Conservation (phyloP, 2,113 vertebrate species). For the Podilymbus podiceps region DNA sequence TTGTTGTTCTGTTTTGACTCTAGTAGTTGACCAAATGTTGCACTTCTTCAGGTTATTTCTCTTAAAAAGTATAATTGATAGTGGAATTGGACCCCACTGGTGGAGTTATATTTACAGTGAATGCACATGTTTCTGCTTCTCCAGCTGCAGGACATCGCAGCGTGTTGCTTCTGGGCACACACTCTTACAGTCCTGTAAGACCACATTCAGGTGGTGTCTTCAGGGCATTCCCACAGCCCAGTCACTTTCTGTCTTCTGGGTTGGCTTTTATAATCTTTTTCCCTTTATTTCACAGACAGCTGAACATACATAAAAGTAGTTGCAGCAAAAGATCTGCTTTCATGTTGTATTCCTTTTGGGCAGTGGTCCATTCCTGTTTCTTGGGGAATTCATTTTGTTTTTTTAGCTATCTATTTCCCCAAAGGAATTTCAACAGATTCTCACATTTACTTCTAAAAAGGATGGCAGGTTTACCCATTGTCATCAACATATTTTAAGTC, state of each 20-base stretch:
- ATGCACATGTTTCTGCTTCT: not conserved
- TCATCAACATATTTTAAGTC: not conserved
- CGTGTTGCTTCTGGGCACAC: not conserved
- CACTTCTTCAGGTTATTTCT: not conserved
- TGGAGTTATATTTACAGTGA: not conserved
- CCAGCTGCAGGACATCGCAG: not conserved
- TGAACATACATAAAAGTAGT: conserved; percentile 22
- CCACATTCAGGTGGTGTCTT: not conserved
- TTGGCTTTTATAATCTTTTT: not conserved
- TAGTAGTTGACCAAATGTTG: not conserved
- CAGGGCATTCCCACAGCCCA: not conserved
- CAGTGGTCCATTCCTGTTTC: not conserved
- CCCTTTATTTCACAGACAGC: conserved; percentile 19
- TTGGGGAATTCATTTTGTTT: not conserved
- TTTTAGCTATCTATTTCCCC: not conserved
- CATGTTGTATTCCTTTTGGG: not conserved
- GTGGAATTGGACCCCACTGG: not conserved
- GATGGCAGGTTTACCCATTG: not conserved
- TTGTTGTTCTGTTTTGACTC: not conserved
- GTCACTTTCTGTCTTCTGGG: not conserved
- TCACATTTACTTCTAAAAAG: not conserved
- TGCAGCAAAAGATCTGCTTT: not conserved
- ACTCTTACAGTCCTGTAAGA: not conserved
- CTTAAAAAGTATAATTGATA: not conserved
- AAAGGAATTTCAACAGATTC: not conserved